A percentile compares a stretch with the other conserved stretches of the same genome.
These are phyloP conservation scores for Argyrosomus japonicus DNA, from an alignment of 2,113 vertebrate species.

Conservation along the genomic window DNA sequence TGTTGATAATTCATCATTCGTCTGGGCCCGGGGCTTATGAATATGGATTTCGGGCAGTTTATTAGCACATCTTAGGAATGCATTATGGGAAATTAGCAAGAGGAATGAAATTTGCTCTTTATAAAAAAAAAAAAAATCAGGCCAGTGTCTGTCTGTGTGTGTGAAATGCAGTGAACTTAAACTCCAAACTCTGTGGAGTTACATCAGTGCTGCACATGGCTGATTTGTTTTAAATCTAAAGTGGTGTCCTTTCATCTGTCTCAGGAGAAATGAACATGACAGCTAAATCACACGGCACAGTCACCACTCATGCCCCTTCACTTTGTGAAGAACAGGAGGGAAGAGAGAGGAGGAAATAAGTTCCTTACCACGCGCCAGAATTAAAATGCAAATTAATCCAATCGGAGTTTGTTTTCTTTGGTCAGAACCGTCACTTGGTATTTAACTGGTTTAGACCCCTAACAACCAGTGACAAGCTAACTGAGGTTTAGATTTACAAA, in stretches of 20 bases:
- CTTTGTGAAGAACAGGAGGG: background rate
- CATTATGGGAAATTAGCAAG: slow-evolving; percentile 69
- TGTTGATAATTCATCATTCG: slow-evolving; percentile 66
- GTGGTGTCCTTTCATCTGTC: slow-evolving; percentile 15
- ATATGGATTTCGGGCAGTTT: slow-evolving; percentile 72
- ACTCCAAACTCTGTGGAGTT: slow-evolving; percentile 2
- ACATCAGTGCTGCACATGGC: slow-evolving; percentile 10
- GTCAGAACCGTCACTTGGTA: slow-evolving; percentile 5
- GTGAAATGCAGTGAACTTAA: background rate
- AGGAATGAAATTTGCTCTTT: slow-evolving; percentile 37
- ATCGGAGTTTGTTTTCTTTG: background rate
- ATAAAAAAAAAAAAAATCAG: slow-evolving; percentile 15
- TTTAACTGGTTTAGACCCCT: background rate
- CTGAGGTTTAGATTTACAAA: slow-evolving; percentile 21
- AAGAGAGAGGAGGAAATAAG: background rate
- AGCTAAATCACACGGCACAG: slow-evolving; percentile 29
- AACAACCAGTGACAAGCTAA: slow-evolving; percentile 36
- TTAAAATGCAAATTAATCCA: background rate
- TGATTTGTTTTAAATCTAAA: slow-evolving; percentile 8
- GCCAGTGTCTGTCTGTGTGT: slow-evolving; percentile 26
- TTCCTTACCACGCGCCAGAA: background rate
- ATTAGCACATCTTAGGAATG: slow-evolving; percentile 76
- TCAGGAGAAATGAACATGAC: slow-evolving; percentile 37
- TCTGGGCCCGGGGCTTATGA: slow-evolving; percentile 67
- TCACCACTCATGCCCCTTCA: background rate